Evolutionary conservation across 2,113 vertebrate genomes (phyloP).

Genomic region (Alaudala cheleensis): DNA sequence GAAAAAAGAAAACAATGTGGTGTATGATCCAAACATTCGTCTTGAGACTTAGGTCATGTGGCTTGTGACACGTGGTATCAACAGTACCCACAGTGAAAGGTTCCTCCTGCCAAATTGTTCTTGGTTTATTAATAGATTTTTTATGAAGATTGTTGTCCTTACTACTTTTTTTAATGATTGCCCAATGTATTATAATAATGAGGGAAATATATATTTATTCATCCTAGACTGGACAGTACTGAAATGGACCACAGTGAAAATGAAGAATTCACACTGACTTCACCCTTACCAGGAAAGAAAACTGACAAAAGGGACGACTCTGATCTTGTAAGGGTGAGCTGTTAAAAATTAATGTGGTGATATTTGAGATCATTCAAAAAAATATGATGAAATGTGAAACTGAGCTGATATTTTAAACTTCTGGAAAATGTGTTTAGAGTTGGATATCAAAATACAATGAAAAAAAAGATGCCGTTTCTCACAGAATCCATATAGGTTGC

Average conservation of each 20-base stretch:
- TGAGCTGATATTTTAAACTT: background rate
- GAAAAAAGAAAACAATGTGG: background rate
- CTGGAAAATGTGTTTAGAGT: background rate
- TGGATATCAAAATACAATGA: background rate
- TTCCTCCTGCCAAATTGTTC: background rate
- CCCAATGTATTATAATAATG: background rate
- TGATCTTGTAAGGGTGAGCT: conserved; percentile 82
- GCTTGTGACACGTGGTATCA: background rate
- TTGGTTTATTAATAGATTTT: background rate
- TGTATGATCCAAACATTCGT: background rate
- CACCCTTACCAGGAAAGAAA: conserved; percentile 81
- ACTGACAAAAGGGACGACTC: conserved; percentile 83
- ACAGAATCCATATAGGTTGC: background rate
- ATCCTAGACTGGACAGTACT: conserved; percentile 85
- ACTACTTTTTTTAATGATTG: background rate
- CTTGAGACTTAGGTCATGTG: background rate
- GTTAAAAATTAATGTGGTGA: background rate
- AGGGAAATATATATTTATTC: conserved; percentile 5
- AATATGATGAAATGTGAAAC: background rate
- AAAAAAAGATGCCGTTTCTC: background rate
- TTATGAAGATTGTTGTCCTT: background rate
- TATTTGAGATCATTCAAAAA: background rate
- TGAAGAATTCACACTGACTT: conserved; percentile 88
- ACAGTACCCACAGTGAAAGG: background rate
- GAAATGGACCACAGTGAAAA: conserved; percentile 98